Evolutionary conservation across 2,888 invertebrate genomes (phyloP).

Genomic region (Diloba caeruleocephala): DNA sequence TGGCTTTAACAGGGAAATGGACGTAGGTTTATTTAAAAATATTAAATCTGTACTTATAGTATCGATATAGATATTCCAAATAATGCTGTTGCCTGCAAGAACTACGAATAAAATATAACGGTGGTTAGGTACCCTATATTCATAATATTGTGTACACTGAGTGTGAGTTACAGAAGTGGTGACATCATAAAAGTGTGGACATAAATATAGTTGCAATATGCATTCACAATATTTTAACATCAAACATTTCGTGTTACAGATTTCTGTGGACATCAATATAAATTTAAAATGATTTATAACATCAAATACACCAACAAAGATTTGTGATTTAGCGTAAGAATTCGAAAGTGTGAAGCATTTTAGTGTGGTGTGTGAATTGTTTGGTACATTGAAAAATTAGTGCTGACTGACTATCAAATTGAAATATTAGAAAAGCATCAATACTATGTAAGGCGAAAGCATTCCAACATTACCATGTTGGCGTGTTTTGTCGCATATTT

Average conservation of each 20-base stretch:
- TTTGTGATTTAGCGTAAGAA: conserved; percentile 62
- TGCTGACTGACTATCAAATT: conserved; percentile 81
- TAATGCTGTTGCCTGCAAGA: conserved; percentile 68
- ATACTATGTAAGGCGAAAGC: conserved; percentile 52
- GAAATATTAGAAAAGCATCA: conserved; percentile 27
- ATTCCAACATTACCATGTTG: conserved; percentile 59
- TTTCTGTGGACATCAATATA: conserved; percentile 62
- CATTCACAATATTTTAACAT: conserved; percentile 63
- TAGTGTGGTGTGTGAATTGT: conserved; percentile 77
- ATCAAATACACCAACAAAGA: conserved; percentile 70
- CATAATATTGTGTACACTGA: conserved; percentile 69
- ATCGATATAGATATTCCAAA: conserved; percentile 62
- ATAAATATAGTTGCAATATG: conserved; percentile 58
- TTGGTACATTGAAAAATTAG: conserved; percentile 72
- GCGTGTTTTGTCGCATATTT: conserved; percentile 55
- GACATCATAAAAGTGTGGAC: conserved; percentile 64
- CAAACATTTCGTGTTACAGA: conserved; percentile 58
- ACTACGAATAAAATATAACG: conserved; percentile 63
- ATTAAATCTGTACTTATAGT: conserved; percentile 68
- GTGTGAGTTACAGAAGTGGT: conserved; percentile 69
- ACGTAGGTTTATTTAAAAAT: conserved; percentile 76
- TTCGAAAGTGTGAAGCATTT: conserved; percentile 74
- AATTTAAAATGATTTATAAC: conserved; percentile 57
- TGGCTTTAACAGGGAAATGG: conserved; percentile 89
- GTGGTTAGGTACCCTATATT: conserved; percentile 61